Conservation (phyloP, 2,797 vertebrate genomes). For the Tachyglossus aculeatus region DNA sequence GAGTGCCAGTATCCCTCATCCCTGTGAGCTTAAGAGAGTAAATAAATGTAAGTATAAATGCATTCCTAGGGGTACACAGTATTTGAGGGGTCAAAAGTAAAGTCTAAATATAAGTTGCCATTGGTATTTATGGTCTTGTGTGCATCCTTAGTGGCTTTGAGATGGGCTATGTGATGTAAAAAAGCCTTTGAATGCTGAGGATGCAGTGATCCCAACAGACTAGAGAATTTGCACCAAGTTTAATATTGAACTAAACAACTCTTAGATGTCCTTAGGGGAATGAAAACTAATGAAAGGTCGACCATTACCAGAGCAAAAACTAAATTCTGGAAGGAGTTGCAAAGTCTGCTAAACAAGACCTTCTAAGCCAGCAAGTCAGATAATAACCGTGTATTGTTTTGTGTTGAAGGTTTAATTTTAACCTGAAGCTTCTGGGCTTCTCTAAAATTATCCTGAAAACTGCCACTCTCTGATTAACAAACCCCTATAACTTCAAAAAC, state of each 20-base stretch:
- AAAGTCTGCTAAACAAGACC: background rate
- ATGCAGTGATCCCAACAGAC: background rate
- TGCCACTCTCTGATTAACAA: slow-evolving; percentile 1
- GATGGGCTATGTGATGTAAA: background rate
- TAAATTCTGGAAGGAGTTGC: background rate
- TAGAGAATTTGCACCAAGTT: background rate
- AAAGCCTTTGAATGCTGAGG: background rate
- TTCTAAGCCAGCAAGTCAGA: background rate
- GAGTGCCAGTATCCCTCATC: background rate
- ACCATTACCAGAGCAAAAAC: background rate
- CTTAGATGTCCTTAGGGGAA: background rate
- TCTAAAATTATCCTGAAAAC: slow-evolving; percentile 5
- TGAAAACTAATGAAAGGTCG: background rate
- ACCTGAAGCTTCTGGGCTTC: background rate
- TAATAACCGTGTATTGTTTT: background rate
- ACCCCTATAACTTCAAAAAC: background rate
- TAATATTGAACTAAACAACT: background rate
- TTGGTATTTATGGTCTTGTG: background rate
- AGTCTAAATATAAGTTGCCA: background rate
- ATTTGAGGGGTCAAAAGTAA: background rate
- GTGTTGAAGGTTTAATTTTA: background rate
- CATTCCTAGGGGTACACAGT: background rate
- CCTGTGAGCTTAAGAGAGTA: background rate
- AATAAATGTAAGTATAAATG: background rate
- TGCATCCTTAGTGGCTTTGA: too few relatives aligned